A percentile compares a stretch with the other conserved stretches of the same genome.
Conservation (phyloP, 2,113 vertebrate genomes). For the Gobiocypris rarus region DNA sequence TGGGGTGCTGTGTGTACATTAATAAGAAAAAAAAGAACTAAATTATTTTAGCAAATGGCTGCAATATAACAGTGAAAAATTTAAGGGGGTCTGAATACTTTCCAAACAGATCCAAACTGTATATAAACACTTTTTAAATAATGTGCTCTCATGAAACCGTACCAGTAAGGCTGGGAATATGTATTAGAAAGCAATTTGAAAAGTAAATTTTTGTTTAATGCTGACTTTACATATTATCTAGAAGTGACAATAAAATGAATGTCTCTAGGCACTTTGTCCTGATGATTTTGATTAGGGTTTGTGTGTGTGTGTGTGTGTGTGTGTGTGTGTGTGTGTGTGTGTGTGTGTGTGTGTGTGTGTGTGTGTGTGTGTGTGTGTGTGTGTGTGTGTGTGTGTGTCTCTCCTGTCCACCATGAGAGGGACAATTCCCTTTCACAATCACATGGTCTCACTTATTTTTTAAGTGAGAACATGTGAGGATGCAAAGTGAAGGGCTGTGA, state of each 20-base stretch:
- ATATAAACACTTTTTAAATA: neutral
- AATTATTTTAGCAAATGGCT: no score
- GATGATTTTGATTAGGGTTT: neutral
- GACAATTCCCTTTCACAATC: neutral
- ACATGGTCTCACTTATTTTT: no score
- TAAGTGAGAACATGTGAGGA: conserved; percentile 23
- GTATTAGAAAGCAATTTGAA: neutral
- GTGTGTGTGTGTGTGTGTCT: neutral
- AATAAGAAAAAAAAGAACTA: no score
- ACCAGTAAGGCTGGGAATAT: neutral
- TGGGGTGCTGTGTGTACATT: no score
- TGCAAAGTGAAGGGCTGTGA: neutral
- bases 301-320: no score
- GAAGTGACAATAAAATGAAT: neutral
- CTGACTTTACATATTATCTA: neutral
- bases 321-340: no score
- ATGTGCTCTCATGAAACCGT: neutral
- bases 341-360: no score
- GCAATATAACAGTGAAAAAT: no score
- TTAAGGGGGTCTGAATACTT: no score
- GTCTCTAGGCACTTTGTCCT: neutral
- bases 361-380: no score
- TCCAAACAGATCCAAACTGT: no score
- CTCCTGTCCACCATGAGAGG: neutral
- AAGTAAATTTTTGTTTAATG: neutral